Conservation (phyloP, 1,140 invertebrate genomes). For the Tetramorium parvispinum region DNA sequence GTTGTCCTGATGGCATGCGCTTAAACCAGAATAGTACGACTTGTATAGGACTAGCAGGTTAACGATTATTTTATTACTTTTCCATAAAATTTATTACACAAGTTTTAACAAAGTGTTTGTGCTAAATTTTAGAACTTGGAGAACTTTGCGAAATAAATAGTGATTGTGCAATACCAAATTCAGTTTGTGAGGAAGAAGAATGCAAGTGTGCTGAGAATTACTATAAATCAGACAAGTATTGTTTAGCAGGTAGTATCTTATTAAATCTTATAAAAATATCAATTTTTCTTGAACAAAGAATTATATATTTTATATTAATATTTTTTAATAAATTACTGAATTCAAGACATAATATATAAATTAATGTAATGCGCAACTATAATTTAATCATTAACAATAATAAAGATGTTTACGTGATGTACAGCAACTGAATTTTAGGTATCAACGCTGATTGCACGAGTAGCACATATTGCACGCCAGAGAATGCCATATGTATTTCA, state of each 20-base stretch:
- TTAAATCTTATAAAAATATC: not conserved
- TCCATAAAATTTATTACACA: not conserved
- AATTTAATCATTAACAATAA: not conserved
- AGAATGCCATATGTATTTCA: constrained; percentile 9
- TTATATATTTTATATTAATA: constrained; percentile 1
- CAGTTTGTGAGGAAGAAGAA: constrained; percentile 47
- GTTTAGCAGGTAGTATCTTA: constrained; percentile 62
- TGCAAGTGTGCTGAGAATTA: constrained; percentile 68
- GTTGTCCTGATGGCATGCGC: constrained; percentile 63
- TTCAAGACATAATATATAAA: not conserved
- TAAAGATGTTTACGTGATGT: not conserved
- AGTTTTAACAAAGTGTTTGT: not conserved
- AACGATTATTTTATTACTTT: not conserved
- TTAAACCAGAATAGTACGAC: constrained; percentile 31
- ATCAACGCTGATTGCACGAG: constrained; percentile 42
- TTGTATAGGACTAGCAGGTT: constrained; percentile 60
- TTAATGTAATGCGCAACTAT: not conserved
- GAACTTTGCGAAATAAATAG: constrained; percentile 57
- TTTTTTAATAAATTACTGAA: not conserved
- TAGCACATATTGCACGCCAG: not conserved
- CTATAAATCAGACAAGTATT: constrained; percentile 49
- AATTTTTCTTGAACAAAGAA: not conserved
- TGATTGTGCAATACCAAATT: constrained; percentile 61
- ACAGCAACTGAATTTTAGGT: constrained; percentile 46
- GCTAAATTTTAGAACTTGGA: constrained; percentile 59